Base-by-base conservation (phyloP, 2,113 vertebrate species). In the Toxostoma redivivum region DNA sequence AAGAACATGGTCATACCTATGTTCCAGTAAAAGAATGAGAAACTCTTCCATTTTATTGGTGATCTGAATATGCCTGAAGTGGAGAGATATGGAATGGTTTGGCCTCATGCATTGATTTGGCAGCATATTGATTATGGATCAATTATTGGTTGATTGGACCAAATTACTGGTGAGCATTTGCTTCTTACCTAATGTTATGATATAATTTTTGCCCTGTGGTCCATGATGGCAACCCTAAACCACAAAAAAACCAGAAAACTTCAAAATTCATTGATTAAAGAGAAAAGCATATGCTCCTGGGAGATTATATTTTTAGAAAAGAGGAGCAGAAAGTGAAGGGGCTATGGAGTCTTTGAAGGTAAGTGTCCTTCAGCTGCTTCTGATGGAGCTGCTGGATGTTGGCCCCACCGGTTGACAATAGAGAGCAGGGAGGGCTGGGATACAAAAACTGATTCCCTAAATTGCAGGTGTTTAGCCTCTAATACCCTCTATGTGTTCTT, bases 21-120 rank as follows among this genome's bases (percentile, higher is more conserved):
- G 97, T 97, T 37, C 98, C 98, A 35, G 73, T 94, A 70, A 98
- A 98, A 98, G 90, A 99, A 98, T 94, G 98, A 97, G 88, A 98
- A 97, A 79, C 81, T 98, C 71, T 70, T 97, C 54, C 98, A 96
- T 96, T 98, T 99, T 83, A 97, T 98, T 62, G 98, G 98, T 42
- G 98, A 99, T 92, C 94, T 99, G 91, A 99, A 99, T 86, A 97
- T 98, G 97, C 97, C 98, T 15, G 97, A 97, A 91, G 96, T 98
- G 56, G 98, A 98, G 81, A 61, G 38, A 33, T 98, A 98, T 16
- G 97, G 98, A 95, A 98, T 97, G 10, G 97, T 98, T 77, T 97
- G 98, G 80, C 97, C 98, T 71, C 98, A 98, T 45, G 85, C 98
- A 12, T 95, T 99, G 40, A 98, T 99, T 78, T 67, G 90, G 16